Percentiles rank a stretch among this genome's conserved stretches.
Conservation (phyloP, 2,113 vertebrate genomes). For the Hydrochoerus hydrochaeris region DNA sequence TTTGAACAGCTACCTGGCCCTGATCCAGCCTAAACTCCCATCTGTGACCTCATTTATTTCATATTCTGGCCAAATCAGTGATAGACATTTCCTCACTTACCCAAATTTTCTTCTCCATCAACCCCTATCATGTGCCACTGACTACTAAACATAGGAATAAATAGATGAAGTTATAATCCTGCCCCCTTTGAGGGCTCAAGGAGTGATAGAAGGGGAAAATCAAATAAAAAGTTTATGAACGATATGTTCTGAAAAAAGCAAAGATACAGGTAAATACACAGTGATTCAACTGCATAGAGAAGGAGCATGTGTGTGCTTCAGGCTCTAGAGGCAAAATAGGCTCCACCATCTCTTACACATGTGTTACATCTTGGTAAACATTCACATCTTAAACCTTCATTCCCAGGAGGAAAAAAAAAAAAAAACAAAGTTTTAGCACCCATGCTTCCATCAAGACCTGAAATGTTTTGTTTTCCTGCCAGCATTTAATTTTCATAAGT, state of each 20-base stretch:
- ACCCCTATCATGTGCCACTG: not conserved
- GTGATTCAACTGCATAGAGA: not conserved
- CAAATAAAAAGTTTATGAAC: not conserved
- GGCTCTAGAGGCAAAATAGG: not conserved
- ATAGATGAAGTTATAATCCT: not conserved
- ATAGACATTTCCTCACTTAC: not conserved
- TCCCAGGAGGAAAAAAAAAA: not conserved
- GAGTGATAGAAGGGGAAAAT: not conserved
- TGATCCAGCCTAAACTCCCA: slow-evolving; percentile 16
- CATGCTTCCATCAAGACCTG: not conserved
- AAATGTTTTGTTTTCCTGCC: not conserved
- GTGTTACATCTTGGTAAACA: not conserved
- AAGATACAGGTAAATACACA: not conserved
- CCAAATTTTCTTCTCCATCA: slow-evolving; percentile 31
- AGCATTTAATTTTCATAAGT: not conserved
- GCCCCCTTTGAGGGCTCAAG: not conserved
- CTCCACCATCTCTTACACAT: not conserved
- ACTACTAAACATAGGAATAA: not conserved
- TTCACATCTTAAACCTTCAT: not conserved
- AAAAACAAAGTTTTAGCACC: not conserved
- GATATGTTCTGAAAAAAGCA: not conserved
- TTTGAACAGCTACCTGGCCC: slow-evolving; percentile 36
- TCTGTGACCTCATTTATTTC: not conserved
- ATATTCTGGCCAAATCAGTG: not conserved
- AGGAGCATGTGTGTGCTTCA: not conserved